Percentiles rank a stretch among this genome's conserved stretches.
Conservation (phyloP, 2,888 invertebrate species). For the Xanthia togata region DNA sequence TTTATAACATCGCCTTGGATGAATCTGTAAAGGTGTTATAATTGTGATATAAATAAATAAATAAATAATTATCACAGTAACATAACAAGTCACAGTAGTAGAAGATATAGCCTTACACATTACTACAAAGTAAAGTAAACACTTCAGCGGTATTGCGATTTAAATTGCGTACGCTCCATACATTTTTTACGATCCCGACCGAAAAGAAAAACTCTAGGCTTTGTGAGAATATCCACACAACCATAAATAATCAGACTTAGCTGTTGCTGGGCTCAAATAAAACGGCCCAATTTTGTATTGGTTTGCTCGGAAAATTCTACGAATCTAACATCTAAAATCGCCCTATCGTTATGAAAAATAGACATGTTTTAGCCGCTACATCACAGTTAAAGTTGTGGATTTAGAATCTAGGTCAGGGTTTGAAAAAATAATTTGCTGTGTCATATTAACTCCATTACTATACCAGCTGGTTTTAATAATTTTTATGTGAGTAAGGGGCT, state of each 20-base stretch:
- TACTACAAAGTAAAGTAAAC: constrained; percentile 16
- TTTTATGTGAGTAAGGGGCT: background rate
- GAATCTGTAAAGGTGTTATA: too few species aligned
- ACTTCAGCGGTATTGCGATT: constrained; percentile 33
- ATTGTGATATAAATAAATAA: too few species aligned
- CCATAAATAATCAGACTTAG: constrained; percentile 54
- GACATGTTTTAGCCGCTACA: background rate
- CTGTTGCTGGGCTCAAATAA: constrained; percentile 24
- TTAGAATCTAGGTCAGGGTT: background rate
- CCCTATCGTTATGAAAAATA: constrained; percentile 7
- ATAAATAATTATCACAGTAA: too few species aligned
- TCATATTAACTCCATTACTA: background rate
- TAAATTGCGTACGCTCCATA: constrained; percentile 50
- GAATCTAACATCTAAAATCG: background rate
- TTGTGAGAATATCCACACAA: constrained; percentile 29
- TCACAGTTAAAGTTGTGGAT: background rate
- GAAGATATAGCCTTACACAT: background rate
- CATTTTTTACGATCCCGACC: constrained; percentile 52
- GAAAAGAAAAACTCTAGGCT: constrained; percentile 26
- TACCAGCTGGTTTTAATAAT: background rate
- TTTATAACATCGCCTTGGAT: too few species aligned
- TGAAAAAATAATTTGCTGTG: background rate
- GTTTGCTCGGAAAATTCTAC: constrained; percentile 8
- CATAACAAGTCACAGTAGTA: background rate
- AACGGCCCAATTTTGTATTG: constrained; percentile 9